Evolutionary conservation across 1,140 invertebrate species (phyloP), one percentile per base, ranked within the genome.

Genomic region (Catajapyx aquilonaris): DNA sequence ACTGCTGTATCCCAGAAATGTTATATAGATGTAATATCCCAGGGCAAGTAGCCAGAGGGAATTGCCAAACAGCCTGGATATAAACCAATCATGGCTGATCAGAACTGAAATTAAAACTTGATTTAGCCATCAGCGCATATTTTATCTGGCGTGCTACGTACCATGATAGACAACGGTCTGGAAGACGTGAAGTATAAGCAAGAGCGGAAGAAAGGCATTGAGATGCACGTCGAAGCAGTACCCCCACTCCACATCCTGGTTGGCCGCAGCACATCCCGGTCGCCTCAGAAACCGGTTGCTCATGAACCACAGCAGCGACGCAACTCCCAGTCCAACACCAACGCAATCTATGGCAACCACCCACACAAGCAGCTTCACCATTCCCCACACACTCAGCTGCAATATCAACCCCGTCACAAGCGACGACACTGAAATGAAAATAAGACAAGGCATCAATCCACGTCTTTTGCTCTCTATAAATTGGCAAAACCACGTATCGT

Each of bases 221-320:
- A 98, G 68, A 62, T 99, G 94, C 28, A 99, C 86, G 60, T 98
- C 94, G 62, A 98, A 98, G 20, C 85, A 77, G 61, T 95, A 98
- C 2, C 81, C 94, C 94, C 94, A 97, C 59, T 99, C 94, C 35
- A 98, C 88, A 58, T 88, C 81, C 28, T 75, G 68, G 21, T 68
- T 69, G n/a, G n/a, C n/a, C n/a, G n/a, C n/a, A 43, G 55, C 40
- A 13, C 50, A 52, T 34, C 52, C 55, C 52, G 79, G 71, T 48
- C 73, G 69, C 34, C 79, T 60, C 47, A 97, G 61, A 59, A 88
- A 96, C 47, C 71, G 73, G 61, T 98, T 98, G 32, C 71, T 72
- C 18, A 90, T 42, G 54, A 79, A 75, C 85, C 85, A n/a, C n/a
- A n/a, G n/a, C n/a, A n/a, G n/a, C n/a, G n/a, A n/a, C n/a, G n/a